These are phyloP conservation scores for Anoplopoma fimbria DNA, from an alignment of 2,113 vertebrate genomes.

Conservation along the genomic window DNA sequence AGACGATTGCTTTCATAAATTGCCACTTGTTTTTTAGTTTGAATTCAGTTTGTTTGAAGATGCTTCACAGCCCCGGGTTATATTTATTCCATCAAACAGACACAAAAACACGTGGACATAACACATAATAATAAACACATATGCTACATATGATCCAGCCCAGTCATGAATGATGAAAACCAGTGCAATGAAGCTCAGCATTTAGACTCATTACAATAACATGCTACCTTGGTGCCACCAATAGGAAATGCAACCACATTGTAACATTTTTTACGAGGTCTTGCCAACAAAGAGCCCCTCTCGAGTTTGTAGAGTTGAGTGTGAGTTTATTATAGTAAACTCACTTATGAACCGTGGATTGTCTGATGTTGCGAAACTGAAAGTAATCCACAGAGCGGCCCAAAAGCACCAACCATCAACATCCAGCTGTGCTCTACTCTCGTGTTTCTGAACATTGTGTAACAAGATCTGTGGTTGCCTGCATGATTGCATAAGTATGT, in stretches of 20 bases:
- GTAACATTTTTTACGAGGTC: background rate
- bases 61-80: background rate
- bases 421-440: background rate
- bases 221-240: background rate
- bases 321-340: too few relatives aligned
- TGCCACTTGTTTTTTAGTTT: background rate
- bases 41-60: background rate
- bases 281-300: background rate
- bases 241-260: background rate
- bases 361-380: too few relatives aligned
- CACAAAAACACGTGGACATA: background rate
- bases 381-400: background rate
- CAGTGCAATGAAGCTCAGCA: background rate
- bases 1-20: background rate
- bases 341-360: too few relatives aligned
- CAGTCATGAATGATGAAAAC: background rate
- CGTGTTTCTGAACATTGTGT: conserved; percentile 12
- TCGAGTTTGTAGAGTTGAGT: too few relatives aligned
- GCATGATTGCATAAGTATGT: conserved; percentile 13
- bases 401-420: background rate
- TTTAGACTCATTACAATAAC: background rate
- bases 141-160: background rate
- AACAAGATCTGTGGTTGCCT: conserved; percentile 3
- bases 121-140: background rate
- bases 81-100: background rate